Evolutionary conservation across 2,113 vertebrate genomes (phyloP), one percentile per base, ranked within the genome.

Genomic region (Semicossyphus pulcher): DNA sequence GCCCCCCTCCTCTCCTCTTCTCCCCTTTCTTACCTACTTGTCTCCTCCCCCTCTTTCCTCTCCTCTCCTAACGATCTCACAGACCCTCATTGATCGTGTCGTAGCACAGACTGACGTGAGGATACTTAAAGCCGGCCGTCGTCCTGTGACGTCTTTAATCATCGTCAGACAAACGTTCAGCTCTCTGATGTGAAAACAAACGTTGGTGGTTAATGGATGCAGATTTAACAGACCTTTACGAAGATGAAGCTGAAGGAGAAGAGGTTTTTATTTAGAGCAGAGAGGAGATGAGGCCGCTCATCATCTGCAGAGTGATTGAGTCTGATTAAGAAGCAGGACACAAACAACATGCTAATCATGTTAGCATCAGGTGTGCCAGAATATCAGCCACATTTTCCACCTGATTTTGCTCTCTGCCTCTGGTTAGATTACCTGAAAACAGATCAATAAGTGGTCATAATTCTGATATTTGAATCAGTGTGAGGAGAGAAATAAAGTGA

Each of bases 291-390:
- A 69, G 26, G 8, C 41, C 11, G 16, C 28, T 62, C 69, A 64
- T 53, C 68, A 49, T 14, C 23, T 23, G 54, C 16, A 36, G 44
- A 45, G 31, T 77, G 74, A 77, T 59, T 67, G 53, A 59, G 53
- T 52, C 60, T 60, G 49, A 72, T 78, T 45, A 8, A 26, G 28
- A 20, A 6, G 1, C 4, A 62, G 26, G 28, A 44, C 49, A 67
- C 49, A 66, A 42, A 66, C 63, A 45, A 10, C 28, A 18, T 7
- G 49, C 49, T 44, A 4, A 54, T 32, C 37, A 51, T 51, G 25
- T 51, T 6, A 18, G 16, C 14, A 41, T 5, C 5, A 37, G 36
- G 36, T 37, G 36, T 11, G 11, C 1, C 2, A 14, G 25, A 5
- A 4, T 10, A 16, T 18, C 48, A 29, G n/a, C 49, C 16, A 14